These are phyloP conservation scores for Pontoporia blainvillei DNA, from an alignment of 2,113 vertebrate species.

Conservation along the genomic window DNA sequence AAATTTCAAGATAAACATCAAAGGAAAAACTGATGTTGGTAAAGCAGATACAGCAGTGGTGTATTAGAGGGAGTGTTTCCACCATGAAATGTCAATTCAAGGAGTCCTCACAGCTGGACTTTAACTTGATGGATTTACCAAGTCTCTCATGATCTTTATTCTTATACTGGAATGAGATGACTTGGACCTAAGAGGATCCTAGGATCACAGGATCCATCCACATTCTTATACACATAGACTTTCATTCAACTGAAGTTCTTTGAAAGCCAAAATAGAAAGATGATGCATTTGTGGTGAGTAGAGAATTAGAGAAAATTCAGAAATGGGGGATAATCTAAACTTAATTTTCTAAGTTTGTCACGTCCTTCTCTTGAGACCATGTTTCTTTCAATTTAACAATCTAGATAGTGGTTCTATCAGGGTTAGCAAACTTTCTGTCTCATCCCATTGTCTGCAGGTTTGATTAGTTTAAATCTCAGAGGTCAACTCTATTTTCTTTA, in stretches of 20 bases:
- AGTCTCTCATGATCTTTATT: not conserved
- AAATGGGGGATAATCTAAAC: not conserved
- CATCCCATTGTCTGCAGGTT: not conserved
- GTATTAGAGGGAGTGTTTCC: not conserved
- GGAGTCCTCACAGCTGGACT: not conserved
- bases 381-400: not conserved
- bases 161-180: not conserved
- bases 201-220: not conserved
- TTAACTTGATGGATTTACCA: not conserved
- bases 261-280: not conserved
- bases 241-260: not conserved
- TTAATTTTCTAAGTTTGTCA: not conserved
- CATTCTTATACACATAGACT: not conserved
- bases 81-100: not conserved
- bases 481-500: constrained; percentile 16
- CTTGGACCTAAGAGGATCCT: not conserved
- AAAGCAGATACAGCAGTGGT: not conserved
- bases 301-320: not conserved
- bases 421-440: not conserved
- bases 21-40: not conserved
- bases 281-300: not conserved
- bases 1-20: not conserved
- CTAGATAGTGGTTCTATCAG: not conserved
- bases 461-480: not conserved
- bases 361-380: not conserved